These are phyloP conservation scores for Crypturellus tataupa DNA, from an alignment of 2,797 vertebrate genomes.

Conservation along the genomic window DNA sequence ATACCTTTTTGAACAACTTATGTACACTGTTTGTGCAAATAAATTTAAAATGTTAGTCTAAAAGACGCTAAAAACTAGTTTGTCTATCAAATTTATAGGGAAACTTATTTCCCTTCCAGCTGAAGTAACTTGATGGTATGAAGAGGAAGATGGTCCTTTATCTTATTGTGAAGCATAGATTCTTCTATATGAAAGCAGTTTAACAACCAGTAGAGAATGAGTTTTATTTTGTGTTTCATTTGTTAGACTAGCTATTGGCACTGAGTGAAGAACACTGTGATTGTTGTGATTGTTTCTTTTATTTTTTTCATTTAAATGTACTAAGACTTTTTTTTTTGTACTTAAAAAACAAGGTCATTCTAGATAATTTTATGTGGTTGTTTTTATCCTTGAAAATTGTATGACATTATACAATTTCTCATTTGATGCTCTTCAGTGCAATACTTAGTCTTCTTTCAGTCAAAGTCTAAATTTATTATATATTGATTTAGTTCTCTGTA, in stretches of 20 bases:
- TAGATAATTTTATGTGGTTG: background rate
- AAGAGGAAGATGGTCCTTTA: too few species aligned
- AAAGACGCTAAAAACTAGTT: background rate
- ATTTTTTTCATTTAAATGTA: background rate
- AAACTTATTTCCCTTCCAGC: background rate
- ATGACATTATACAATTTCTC: background rate
- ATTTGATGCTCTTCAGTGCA: background rate
- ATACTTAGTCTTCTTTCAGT: background rate
- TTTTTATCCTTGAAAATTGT: background rate
- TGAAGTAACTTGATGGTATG: background rate
- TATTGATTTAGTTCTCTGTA: background rate
- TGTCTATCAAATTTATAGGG: rapidly evolving
- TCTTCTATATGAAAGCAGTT: background rate
- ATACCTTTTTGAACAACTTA: background rate
- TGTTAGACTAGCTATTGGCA: background rate
- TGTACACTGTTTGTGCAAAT: background rate
- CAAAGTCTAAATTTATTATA: background rate
- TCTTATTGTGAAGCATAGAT: background rate
- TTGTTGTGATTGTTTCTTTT: background rate
- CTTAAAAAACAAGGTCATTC: background rate
- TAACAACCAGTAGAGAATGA: background rate
- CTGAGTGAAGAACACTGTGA: background rate
- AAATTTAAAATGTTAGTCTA: background rate
- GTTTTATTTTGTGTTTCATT: background rate
- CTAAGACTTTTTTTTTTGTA: background rate